These are phyloP conservation scores for Petrocephalus zakoni DNA, from an alignment of 2,113 vertebrate species.

Conservation along the genomic window DNA sequence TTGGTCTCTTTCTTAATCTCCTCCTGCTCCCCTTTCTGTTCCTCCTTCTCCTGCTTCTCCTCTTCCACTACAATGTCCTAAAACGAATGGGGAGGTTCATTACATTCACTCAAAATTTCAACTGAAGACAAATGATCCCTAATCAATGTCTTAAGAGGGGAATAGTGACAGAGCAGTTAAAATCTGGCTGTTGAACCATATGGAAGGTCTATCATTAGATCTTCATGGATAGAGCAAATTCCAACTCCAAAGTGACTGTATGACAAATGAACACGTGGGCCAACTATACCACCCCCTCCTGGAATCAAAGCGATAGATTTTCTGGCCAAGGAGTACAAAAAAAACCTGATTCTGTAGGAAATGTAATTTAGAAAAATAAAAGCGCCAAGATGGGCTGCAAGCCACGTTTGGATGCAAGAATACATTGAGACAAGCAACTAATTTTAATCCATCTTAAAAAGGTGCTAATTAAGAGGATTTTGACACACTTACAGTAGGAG, in stretches of 20 bases:
- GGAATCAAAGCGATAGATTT: neutral
- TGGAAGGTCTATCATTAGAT: neutral
- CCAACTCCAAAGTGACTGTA: neutral
- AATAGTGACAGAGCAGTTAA: neutral
- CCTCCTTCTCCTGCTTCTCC: constrained; percentile 61
- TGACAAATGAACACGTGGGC: neutral
- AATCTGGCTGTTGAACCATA: neutral
- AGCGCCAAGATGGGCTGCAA: neutral
- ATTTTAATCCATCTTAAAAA: neutral
- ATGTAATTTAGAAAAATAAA: neutral
- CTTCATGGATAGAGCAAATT: neutral
- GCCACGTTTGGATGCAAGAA: neutral
- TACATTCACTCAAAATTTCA: neutral
- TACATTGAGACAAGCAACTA: neutral
- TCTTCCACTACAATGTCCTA: constrained; percentile 46
- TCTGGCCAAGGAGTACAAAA: neutral
- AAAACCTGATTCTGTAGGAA: neutral
- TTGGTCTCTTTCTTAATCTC: constrained; percentile 87
- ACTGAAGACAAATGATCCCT: neutral
- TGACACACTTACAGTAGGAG: constrained; percentile 72
- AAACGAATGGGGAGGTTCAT: neutral
- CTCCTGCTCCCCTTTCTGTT: constrained; percentile 67
- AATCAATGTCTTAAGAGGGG: neutral
- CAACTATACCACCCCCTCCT: neutral
- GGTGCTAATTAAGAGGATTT: neutral